These are phyloP conservation scores for Cheilinus undulatus DNA, from an alignment of 2,113 vertebrate genomes.

Conservation along the genomic window DNA sequence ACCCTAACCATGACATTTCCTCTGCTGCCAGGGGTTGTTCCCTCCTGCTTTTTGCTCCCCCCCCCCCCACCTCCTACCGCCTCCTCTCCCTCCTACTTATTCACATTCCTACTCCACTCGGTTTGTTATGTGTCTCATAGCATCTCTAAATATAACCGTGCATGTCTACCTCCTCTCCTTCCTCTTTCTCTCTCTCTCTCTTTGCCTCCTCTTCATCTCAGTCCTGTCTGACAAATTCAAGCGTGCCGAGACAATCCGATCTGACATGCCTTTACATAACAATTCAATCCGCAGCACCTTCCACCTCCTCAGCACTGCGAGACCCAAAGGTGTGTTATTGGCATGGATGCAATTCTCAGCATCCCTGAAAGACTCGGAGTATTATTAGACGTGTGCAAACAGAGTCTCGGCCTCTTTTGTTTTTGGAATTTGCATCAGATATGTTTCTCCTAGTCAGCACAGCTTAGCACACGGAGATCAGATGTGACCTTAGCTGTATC, in stretches of 20 bases:
- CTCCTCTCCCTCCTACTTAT: slow-evolving; percentile 59
- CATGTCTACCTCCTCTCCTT: slow-evolving; percentile 67
- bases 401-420: slow-evolving; percentile 25
- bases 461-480: slow-evolving; percentile 50
- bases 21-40: slow-evolving; percentile 73
- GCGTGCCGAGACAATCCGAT: slow-evolving; percentile 74
- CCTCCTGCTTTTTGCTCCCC: slow-evolving; percentile 56
- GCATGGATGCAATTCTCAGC: slow-evolving; percentile 57
- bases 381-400: slow-evolving; percentile 48
- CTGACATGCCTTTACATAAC: slow-evolving; percentile 81
- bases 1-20: slow-evolving; percentile 80
- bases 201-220: slow-evolving; percentile 68
- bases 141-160: slow-evolving; percentile 78
- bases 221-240: slow-evolving; percentile 80
- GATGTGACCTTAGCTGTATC: slow-evolving; percentile 67
- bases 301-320: slow-evolving; percentile 46
- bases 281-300: slow-evolving; percentile 75
- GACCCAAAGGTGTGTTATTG: slow-evolving; percentile 69
- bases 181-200: slow-evolving; percentile 57
- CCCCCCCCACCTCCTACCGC: slow-evolving; percentile 53
- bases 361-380: slow-evolving; percentile 50
- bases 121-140: slow-evolving; percentile 68
- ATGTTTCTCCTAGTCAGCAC: slow-evolving; percentile 50
- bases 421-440: slow-evolving; percentile 49
- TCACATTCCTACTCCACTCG: slow-evolving; percentile 59